Evolutionary conservation across 2,888 invertebrate species (phyloP).

Genomic region (Melitaea athalia): DNA sequence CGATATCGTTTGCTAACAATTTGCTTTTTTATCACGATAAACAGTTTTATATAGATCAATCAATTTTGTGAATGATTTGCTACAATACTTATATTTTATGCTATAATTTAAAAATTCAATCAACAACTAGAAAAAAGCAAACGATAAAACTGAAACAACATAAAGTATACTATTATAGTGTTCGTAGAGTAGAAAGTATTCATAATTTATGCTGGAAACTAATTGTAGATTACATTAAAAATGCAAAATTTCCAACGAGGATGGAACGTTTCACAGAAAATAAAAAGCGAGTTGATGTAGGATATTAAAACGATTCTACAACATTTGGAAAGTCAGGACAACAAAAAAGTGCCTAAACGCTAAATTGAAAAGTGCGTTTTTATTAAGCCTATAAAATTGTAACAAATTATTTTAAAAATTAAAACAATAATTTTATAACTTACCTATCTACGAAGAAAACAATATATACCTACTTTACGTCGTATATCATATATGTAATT

Average conservation of each 20-base stretch:
- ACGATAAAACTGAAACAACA: conserved; percentile 3
- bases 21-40: too few species aligned
- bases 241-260: conserved; percentile 23
- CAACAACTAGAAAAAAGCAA: background rate
- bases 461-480: too few species aligned
- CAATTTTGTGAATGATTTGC: too few species aligned
- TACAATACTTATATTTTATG: too few species aligned
- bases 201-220: conserved; percentile 18
- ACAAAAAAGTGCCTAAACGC: background rate
- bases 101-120: background rate
- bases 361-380: background rate
- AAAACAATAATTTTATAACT: too few species aligned
- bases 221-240: conserved; percentile 33
- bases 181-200: background rate
- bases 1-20: too few species aligned
- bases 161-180: background rate
- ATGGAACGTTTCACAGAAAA: conserved; percentile 14
- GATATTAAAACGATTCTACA: conserved; percentile 11
- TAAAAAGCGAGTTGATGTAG: conserved; percentile 3
- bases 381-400: background rate
- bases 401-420: background rate
- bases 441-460: too few species aligned
- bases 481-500: too few species aligned
- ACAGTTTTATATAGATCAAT: too few species aligned
- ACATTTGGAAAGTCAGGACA: conserved; percentile 9